These are phyloP conservation scores for Merluccius polli DNA, from an alignment of 2,797 vertebrate species.

Conservation along the genomic window DNA sequence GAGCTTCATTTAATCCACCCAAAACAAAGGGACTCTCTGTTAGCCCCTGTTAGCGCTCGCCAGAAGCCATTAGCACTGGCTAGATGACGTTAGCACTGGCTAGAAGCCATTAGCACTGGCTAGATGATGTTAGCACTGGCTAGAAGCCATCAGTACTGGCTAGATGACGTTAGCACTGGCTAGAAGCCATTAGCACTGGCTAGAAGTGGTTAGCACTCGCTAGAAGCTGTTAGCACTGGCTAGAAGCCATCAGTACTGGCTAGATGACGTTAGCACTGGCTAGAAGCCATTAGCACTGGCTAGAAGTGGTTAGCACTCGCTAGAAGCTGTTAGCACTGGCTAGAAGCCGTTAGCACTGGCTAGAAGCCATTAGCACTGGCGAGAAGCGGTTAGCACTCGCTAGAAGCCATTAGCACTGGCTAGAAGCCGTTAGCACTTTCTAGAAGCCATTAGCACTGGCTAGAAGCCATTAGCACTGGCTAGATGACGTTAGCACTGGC, in stretches of 20 bases:
- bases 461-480: too few species aligned
- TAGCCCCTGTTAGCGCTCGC: background rate
- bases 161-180: too few species aligned
- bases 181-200: too few species aligned
- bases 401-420: too few species aligned
- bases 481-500: background rate
- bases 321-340: too few species aligned
- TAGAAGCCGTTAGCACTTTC: too few species aligned
- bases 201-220: background rate
- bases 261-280: background rate
- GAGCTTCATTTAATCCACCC: background rate
- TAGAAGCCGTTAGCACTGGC: too few species aligned
- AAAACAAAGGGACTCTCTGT: slow-evolving; percentile 3
- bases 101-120: background rate
- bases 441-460: too few species aligned
- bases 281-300: background rate
- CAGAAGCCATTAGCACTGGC: background rate
- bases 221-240: background rate
- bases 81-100: background rate
- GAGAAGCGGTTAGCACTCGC: too few species aligned
- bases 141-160: too few species aligned
- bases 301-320: background rate
- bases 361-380: too few species aligned
- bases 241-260: background rate
- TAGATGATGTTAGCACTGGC: too few species aligned